phyloP scores from a whole-genome alignment of 1,140 invertebrate species.

The Oncopodura yosiiana region DNA sequence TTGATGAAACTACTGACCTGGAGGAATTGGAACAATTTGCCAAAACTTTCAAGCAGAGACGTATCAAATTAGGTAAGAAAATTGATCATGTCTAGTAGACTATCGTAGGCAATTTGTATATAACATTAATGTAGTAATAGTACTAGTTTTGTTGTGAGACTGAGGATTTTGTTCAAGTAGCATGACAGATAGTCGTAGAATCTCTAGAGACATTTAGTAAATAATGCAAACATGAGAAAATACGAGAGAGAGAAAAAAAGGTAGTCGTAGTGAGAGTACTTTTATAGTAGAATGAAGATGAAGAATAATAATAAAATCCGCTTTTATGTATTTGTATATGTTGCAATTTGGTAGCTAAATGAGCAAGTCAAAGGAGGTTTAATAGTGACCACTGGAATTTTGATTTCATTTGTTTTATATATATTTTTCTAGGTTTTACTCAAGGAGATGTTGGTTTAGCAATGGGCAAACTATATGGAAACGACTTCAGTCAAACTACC shows the following conservation, averaged over 20 bases:
- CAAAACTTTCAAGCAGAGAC: conserved; percentile 88
- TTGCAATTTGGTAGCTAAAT: background rate
- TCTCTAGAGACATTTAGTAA: too few species aligned
- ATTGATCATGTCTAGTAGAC: conserved; percentile 10
- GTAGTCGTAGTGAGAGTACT: too few species aligned
- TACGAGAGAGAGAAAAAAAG: too few species aligned
- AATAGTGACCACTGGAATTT: background rate
- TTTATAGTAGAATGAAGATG: too few species aligned
- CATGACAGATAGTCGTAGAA: too few species aligned
- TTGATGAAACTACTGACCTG: conserved; percentile 86
- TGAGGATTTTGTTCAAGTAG: too few species aligned
- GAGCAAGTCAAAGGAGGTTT: background rate
- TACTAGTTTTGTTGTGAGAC: conserved; percentile 3
- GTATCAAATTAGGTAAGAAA: conserved; percentile 75
- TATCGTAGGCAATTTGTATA: conserved; percentile 2
- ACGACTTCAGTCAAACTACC: conserved; percentile 98
- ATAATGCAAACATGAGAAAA: too few species aligned
- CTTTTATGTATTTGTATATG: too few species aligned
- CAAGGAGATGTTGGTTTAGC: conserved; percentile 97
- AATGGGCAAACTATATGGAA: conserved; percentile 96
- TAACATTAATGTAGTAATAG: conserved; percentile 5
- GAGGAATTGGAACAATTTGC: conserved; percentile 94
- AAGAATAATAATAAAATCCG: too few species aligned
- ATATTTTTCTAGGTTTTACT: conserved; percentile 70
- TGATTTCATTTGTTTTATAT: conserved; percentile 13